Evolutionary conservation across 2,888 invertebrate species (phyloP).

Genomic region (Hydrotaea diabolus): DNA sequence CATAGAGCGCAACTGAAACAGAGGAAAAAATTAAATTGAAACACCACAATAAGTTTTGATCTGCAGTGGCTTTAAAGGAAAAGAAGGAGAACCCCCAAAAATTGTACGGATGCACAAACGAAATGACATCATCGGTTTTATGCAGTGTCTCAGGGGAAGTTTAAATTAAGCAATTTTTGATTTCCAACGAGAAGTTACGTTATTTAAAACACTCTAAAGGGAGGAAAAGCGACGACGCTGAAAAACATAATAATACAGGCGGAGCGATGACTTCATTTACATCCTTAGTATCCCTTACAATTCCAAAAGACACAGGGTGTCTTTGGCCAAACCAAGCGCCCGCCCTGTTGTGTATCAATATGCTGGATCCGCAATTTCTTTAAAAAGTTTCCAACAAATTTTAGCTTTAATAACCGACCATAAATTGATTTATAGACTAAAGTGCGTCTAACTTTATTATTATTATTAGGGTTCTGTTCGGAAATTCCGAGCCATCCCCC

Average conservation of each 20-base stretch:
- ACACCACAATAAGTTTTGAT: neutral
- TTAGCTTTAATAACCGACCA: slow-evolving; percentile 56
- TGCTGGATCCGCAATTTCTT: no score
- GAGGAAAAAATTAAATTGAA: neutral
- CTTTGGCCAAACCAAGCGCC: neutral
- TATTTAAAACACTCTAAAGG: neutral
- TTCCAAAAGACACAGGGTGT: neutral
- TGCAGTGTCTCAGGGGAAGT: neutral
- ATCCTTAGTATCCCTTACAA: neutral
- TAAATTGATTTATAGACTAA: slow-evolving; percentile 62
- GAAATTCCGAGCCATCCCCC: neutral
- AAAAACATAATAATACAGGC: neutral
- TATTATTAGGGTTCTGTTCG: neutral
- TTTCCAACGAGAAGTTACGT: neutral
- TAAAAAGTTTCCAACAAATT: neutral
- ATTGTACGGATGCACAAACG: neutral
- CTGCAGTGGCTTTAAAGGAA: neutral
- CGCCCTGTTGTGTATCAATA: no score
- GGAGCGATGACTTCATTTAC: slow-evolving; percentile 32
- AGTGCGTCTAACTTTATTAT: slow-evolving; percentile 16
- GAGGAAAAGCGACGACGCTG: neutral
- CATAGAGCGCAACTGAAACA: neutral
- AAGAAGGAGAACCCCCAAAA: neutral
- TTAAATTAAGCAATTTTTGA: slow-evolving; percentile 4
- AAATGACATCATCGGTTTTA: slow-evolving; percentile 45